Evolutionary conservation across 1,140 invertebrate genomes (phyloP).

Genomic region (Ladona fulva): DNA sequence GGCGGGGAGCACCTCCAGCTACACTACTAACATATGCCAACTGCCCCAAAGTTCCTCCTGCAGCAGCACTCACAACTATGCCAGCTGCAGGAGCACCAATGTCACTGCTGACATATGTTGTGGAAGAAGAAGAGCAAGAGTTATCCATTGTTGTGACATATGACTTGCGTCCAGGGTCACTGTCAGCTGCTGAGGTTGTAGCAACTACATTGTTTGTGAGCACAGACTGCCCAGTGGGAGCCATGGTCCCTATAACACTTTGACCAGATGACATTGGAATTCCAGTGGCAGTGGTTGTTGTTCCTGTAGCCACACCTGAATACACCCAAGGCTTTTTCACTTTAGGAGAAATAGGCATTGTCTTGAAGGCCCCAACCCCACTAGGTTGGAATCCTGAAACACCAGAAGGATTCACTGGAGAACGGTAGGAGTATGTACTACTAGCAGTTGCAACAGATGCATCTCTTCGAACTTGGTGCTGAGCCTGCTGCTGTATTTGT

Average conservation of each 20-base stretch:
- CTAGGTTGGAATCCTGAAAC: conserved; percentile 77
- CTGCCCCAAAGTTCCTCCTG: background rate
- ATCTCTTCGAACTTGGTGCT: background rate
- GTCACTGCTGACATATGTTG: background rate
- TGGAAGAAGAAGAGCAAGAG: background rate
- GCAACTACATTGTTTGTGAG: background rate
- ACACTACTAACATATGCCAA: conserved; percentile 1
- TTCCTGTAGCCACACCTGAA: background rate
- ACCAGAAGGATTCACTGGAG: conserved; percentile 65
- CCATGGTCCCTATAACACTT: background rate
- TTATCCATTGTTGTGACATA: background rate
- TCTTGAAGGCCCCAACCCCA: conserved; percentile 73
- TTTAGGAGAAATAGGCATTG: conserved; percentile 61
- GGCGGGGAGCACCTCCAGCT: background rate
- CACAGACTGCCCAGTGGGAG: background rate
- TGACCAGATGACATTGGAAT: too few relatives aligned
- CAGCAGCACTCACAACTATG: background rate
- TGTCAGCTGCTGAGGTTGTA: background rate
- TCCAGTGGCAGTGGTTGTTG: background rate
- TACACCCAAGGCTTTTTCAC: conserved; percentile 26
- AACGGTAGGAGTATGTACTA: conserved; percentile 25
- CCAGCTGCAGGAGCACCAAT: background rate
- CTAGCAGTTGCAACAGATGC: background rate
- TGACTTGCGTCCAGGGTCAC: background rate
- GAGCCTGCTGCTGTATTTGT: background rate